Base-by-base conservation (phyloP, 2,797 vertebrate species). In the Sebastes minor region DNA sequence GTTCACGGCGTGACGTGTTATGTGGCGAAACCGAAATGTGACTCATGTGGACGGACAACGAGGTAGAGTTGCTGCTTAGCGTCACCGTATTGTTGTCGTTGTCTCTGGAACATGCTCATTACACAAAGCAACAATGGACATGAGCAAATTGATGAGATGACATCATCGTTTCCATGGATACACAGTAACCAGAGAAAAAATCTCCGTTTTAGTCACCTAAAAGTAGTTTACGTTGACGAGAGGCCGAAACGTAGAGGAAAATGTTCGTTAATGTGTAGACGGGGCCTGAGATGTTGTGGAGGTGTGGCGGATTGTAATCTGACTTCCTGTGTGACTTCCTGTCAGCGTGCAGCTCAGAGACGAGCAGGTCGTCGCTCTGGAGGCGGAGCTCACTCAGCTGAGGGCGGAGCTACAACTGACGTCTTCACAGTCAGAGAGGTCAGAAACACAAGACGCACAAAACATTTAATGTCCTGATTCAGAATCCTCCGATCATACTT, bases 291-390 rank as follows among this genome's bases (percentile, higher is more conserved):
- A 16, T 46, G 38, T 42, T 42, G 42, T 46, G 42, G 14, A 46
- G 42, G 42, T 46, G 63, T 23, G 12, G 8, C 6, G 3, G 9
- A 18, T 49, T n/a, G 16, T 23, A n/a, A 16, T 16, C 2, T 66
- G 33, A 74, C 52, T 33, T 74, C 70, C 88, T 27, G 53, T 16
- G 1, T 66, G 27, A 70, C 52, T 33, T 74, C 70, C 88, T 22
- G 53, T 80, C 79, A 98, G 97, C 49, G 83, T 97, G 71, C 94
- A 91, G 88, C 94, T 95, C 78, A 95, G 93, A 83, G 95, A 95
- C 1, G 83, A 91, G 30, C 95, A 96, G 81, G 86, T 97, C 55
- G 90, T 42, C 0, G 75, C 88, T 49, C 86, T 97, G 90, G 95
- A 97, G 91, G 95, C 89, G 73, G 95, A 96, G 83, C 87, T 95